Evolutionary conservation across 2,113 vertebrate genomes (phyloP).

Genomic region (Penelope pileata): DNA sequence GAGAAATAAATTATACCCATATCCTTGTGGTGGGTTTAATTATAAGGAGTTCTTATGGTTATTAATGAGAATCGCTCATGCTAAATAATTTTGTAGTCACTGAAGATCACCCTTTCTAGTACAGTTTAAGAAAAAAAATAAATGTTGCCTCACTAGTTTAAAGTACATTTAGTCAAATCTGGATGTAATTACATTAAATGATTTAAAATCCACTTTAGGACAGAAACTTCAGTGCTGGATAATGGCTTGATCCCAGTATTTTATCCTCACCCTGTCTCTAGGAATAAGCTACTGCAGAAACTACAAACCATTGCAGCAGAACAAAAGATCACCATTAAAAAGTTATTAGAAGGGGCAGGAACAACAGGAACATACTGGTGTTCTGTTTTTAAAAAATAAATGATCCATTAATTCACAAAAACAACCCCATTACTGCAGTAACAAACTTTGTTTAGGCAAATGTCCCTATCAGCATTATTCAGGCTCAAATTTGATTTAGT

Average conservation of each 20-base stretch:
- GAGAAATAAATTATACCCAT: background rate
- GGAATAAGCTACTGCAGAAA: conserved; percentile 52
- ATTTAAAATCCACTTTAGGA: conserved; percentile 12
- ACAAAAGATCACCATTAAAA: conserved; percentile 71
- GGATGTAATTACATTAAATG: conserved; percentile 48
- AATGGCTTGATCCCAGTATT: conserved; percentile 26
- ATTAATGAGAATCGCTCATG: background rate
- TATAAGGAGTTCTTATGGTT: background rate
- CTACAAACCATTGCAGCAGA: conserved; percentile 60
- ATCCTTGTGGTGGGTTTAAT: background rate
- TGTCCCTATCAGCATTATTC: conserved; percentile 66
- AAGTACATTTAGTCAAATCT: conserved; percentile 41
- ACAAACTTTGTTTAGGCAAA: conserved; percentile 60
- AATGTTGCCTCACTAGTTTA: background rate
- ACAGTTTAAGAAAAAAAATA: background rate
- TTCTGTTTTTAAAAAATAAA: conserved; percentile 74
- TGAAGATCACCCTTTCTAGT: background rate
- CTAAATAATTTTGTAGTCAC: background rate
- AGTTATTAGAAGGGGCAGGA: conserved; percentile 66
- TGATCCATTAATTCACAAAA: conserved; percentile 74
- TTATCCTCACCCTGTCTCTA: conserved; percentile 47
- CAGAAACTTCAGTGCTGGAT: conserved; percentile 34
- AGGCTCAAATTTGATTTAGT: conserved; percentile 74
- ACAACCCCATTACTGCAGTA: conserved; percentile 57
- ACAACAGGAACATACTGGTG: conserved; percentile 47